These are phyloP conservation scores for Ochropacha duplaris DNA, from an alignment of 2,888 invertebrate genomes.

Conservation along the genomic window DNA sequence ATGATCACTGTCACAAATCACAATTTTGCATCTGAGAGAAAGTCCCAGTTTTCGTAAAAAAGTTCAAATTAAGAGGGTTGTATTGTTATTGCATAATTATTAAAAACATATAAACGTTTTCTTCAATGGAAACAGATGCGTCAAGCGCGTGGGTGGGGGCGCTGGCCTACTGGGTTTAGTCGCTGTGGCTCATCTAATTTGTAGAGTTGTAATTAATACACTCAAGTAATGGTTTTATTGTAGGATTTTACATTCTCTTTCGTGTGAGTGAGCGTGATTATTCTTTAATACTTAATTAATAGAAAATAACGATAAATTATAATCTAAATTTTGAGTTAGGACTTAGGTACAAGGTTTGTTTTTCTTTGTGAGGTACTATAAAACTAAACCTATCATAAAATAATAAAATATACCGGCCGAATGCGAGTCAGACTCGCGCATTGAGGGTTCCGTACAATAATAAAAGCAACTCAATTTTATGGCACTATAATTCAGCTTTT, in stretches of 20 bases:
- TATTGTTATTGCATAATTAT: conserved; percentile 69
- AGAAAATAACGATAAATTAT: not conserved
- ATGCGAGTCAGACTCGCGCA: too few species aligned
- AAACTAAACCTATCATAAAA: conserved; percentile 17
- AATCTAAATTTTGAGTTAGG: not conserved
- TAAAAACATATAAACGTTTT: conserved; percentile 40
- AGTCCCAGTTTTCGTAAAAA: conserved; percentile 53
- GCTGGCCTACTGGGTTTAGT: conserved; percentile 38
- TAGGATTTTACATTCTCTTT: not conserved
- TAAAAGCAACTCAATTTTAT: too few species aligned
- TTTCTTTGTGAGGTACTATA: conserved; percentile 27
- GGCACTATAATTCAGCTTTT: too few species aligned
- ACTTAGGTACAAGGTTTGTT: not conserved
- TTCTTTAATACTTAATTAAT: not conserved
- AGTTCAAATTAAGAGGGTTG: conserved; percentile 69
- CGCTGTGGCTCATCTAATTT: conserved; percentile 43
- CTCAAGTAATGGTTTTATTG: not conserved
- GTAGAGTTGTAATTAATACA: conserved; percentile 16
- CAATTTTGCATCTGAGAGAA: conserved; percentile 71
- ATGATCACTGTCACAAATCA: conserved; percentile 79
- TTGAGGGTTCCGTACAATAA: too few species aligned
- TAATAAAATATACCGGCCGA: too few species aligned
- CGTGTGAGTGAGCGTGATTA: conserved; percentile 1
- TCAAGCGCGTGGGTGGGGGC: conserved; percentile 68
- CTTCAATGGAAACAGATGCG: conserved; percentile 58